Evolutionary conservation across 2,797 vertebrate species (phyloP).

Genomic region (Chelon labrosus): DNA sequence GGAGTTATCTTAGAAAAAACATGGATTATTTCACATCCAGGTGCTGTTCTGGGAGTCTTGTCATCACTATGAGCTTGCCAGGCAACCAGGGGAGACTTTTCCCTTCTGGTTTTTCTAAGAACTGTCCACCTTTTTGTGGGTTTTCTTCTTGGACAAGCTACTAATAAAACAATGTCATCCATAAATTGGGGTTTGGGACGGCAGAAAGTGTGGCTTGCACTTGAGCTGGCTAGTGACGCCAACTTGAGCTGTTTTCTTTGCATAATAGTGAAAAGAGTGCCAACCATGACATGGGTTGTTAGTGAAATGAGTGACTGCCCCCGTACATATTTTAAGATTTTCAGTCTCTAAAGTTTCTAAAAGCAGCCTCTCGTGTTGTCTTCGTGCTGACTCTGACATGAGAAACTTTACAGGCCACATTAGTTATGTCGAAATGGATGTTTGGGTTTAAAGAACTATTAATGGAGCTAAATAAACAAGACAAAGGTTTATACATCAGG

Average conservation of each 20-base stretch:
- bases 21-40: not conserved
- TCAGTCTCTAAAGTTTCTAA: not conserved
- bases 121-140: not conserved
- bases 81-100: not conserved
- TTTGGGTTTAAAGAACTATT: not conserved
- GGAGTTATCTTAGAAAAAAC: not conserved
- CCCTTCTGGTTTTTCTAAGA: not conserved
- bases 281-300: too few species aligned
- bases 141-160: not conserved
- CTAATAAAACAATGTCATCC: not conserved
- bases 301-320: too few species aligned
- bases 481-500: not conserved
- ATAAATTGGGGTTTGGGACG: not conserved
- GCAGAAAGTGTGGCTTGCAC: not conserved
- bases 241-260: not conserved
- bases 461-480: not conserved
- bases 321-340: not conserved
- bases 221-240: not conserved
- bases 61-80: not conserved
- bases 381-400: not conserved
- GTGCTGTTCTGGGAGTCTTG: not conserved
- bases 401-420: not conserved
- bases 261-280: not conserved
- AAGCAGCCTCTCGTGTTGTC: not conserved
- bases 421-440: not conserved